Percentiles rank a stretch among this genome's conserved stretches.
Conservation (phyloP, 2,797 vertebrate species). For the Pristis pectinata region DNA sequence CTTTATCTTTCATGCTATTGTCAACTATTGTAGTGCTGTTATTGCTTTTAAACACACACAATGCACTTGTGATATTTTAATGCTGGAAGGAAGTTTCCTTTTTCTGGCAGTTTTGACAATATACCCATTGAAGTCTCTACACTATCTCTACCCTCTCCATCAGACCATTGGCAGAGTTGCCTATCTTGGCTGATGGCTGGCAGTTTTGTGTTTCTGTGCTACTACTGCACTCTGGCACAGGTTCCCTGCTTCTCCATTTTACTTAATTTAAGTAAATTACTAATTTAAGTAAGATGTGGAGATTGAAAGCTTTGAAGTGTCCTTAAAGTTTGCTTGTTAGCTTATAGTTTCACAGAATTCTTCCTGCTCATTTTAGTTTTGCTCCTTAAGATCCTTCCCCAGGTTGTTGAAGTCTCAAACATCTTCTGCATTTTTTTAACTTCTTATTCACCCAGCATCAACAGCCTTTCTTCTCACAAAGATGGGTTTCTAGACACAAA, state of each 20-base stretch:
- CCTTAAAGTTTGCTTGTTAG: background rate
- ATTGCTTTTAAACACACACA: background rate
- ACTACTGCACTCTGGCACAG: background rate
- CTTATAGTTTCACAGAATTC: background rate
- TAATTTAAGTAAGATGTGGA: background rate
- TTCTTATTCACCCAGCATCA: too few species aligned
- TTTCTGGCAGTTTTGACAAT: background rate
- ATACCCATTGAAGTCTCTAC: too few species aligned
- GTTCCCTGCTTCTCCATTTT: too few species aligned
- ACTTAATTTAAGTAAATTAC: too few species aligned
- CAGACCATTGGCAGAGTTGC: background rate
- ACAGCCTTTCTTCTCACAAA: too few species aligned
- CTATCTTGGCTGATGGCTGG: background rate
- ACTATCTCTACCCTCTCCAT: too few species aligned
- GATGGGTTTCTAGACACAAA: too few species aligned
- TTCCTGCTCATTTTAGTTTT: background rate
- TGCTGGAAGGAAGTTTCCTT: background rate
- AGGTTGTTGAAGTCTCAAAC: too few species aligned
- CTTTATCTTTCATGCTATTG: background rate
- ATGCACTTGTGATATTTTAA: background rate
- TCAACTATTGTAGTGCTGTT: background rate
- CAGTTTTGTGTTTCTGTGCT: background rate
- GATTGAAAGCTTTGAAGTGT: background rate
- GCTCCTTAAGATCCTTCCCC: too few species aligned
- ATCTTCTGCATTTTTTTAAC: too few species aligned